Conservation (phyloP, 2,888 invertebrate genomes). For the Amblyjoppa proteus region DNA sequence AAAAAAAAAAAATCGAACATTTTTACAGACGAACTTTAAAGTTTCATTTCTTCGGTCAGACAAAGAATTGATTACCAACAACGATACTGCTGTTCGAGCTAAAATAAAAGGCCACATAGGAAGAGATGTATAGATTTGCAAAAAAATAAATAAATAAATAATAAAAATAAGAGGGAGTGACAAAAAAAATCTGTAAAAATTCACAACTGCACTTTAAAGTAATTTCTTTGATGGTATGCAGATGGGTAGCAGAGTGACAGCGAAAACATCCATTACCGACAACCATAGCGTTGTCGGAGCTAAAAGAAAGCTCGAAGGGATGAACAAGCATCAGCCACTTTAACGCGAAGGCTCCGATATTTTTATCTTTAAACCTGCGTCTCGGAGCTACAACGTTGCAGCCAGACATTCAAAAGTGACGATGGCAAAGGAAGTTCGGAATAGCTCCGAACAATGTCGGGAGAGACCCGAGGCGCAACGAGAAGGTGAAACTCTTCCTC, state of each 20-base stretch:
- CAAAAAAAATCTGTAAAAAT: no score
- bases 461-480: constrained; percentile 35
- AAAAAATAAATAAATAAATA: not conserved
- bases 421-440: constrained; percentile 42
- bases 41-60: not conserved
- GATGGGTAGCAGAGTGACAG: not conserved
- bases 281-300: not conserved
- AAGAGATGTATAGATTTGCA: not conserved
- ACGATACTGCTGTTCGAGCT: not conserved
- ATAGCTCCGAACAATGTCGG: constrained; percentile 18
- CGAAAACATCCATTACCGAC: not conserved
- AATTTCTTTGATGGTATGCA: no score
- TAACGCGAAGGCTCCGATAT: not conserved
- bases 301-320: not conserved
- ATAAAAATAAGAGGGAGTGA: no score
- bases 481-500: constrained; percentile 46
- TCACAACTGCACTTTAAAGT: no score
- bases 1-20: not conserved
- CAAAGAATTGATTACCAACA: not conserved
- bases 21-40: not conserved
- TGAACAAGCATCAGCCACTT: not conserved
- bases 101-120: not conserved
- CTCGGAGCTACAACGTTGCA: constrained; percentile 6
- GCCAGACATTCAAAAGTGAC: constrained; percentile 16
- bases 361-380: not conserved